These are phyloP conservation scores for Aspidiotus destructor DNA, from an alignment of 2,888 invertebrate genomes.

Conservation along the genomic window DNA sequence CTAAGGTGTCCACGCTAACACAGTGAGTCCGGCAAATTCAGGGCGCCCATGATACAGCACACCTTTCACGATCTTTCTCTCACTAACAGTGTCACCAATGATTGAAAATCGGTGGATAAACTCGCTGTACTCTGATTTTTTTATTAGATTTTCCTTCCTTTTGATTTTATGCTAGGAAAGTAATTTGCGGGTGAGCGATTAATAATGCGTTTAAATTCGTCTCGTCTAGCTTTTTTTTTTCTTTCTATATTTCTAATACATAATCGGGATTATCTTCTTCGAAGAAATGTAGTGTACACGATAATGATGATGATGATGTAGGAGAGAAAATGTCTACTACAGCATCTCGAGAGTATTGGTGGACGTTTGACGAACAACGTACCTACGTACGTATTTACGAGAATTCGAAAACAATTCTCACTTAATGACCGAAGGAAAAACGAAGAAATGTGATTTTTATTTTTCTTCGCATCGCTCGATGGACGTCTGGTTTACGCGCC, in stretches of 20 bases:
- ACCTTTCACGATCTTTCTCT: constrained; percentile 1
- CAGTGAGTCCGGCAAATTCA: neutral
- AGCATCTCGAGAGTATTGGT: neutral
- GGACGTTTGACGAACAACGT: neutral
- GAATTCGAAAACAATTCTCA: neutral
- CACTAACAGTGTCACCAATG: neutral
- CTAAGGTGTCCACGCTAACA: neutral
- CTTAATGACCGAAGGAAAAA: constrained; percentile 2
- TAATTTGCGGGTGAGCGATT: constrained; percentile 4
- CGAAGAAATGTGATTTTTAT: neutral
- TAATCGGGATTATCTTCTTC: neutral
- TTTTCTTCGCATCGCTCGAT: too few species aligned
- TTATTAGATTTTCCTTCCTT: neutral
- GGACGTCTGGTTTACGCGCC: too few species aligned
- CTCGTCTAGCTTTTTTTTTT: too few species aligned
- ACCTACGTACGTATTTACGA: neutral
- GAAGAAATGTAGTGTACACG: too few species aligned
- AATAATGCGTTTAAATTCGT: neutral
- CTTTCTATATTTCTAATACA: too few species aligned
- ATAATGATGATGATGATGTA: constrained; percentile 1
- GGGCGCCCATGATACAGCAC: neutral
- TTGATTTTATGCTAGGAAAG: neutral
- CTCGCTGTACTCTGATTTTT: neutral
- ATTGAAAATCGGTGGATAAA: neutral
- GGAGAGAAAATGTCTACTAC: neutral